Evolutionary conservation across 2,797 vertebrate genomes (phyloP), one percentile per base, ranked within the genome.

Genomic region (Staurois parvus): DNA sequence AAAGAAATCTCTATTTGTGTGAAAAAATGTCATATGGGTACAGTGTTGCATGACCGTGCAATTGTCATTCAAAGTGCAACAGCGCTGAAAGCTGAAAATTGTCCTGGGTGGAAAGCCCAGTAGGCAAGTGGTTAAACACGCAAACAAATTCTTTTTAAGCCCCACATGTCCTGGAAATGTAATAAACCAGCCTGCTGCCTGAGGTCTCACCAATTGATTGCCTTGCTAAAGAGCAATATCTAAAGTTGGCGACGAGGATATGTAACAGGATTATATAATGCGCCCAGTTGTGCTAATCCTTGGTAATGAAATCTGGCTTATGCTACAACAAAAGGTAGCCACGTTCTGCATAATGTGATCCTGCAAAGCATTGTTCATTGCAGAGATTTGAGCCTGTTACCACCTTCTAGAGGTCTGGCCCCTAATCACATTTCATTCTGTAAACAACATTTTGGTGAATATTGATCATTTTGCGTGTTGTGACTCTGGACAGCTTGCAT

Each of bases 401-500:
- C 3, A 21, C 24, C 17, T 26, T 48, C 40, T 48, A 32, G 42
- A 72, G 21, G 4, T 73, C 70, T 32, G 52, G 30, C 42, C 56
- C 26, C 48, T 81, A 28, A 72, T 70, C 45, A 12, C 45, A 42
- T 81, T 10, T 12, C 70, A n/a, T 73, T 73, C 56, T 64, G 30
- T 26, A 30, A 64, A 81, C 69, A 24, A 24, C 2, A 29, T 52
- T 24, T 42, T 72, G 72, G 5, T 0, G 2, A 45, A 8, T 83
- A 83, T 83, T 75, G 81, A 83, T 75, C 74, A 83, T 67, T 48
- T 32, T 72, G 48, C 5, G 72, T 74, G 34, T 73, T 24, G 56
- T 66, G 26, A n/a, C 30, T 52, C 28, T 0, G 30, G 19, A 59
- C 29, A 62, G 48, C 45, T 30, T 30, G 68, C 32, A 64, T 34